Evolutionary conservation across 1,140 invertebrate species (phyloP).

Genomic region (Limonius californicus): DNA sequence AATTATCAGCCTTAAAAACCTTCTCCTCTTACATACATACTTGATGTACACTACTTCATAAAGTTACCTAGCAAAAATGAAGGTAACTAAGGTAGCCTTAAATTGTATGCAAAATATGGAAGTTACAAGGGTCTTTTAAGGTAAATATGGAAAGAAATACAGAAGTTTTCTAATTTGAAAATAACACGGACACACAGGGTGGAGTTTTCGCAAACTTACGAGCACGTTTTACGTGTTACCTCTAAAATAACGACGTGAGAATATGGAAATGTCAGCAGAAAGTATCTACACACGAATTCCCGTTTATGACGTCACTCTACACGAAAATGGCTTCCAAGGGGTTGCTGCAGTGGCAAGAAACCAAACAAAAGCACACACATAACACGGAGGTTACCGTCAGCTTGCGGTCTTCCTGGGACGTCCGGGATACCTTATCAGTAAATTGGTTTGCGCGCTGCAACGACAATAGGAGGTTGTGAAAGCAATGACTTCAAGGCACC

Average conservation of each 20-base stretch:
- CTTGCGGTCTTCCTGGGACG: slow-evolving; percentile 22
- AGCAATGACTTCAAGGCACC: neutral
- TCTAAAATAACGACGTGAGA: neutral
- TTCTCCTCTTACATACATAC: too few relatives aligned
- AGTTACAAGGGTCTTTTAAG: too few relatives aligned
- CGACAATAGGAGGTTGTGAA: neutral
- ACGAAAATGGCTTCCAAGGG: slow-evolving; percentile 21
- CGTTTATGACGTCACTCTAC: slow-evolving; percentile 25
- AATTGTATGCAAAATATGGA: too few relatives aligned
- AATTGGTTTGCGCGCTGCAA: slow-evolving; percentile 18
- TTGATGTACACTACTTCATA: too few relatives aligned
- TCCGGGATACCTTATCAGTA: slow-evolving; percentile 24
- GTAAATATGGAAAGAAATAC: neutral
- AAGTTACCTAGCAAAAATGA: too few relatives aligned
- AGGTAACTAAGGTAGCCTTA: too few relatives aligned
- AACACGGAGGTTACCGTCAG: slow-evolving; percentile 20
- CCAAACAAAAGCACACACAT: slow-evolving; percentile 20
- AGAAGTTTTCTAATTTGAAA: neutral
- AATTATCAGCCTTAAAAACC: too few relatives aligned
- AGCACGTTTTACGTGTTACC: neutral
- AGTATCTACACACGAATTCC: slow-evolving; percentile 19
- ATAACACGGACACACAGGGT: neutral
- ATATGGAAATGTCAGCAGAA: slow-evolving; percentile 17
- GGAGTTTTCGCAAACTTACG: neutral
- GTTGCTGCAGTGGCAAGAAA: slow-evolving; percentile 18